Evolutionary conservation across 2,797 vertebrate species (phyloP), one percentile per base, ranked within the genome.

Genomic region (Syndactyla subalaris): DNA sequence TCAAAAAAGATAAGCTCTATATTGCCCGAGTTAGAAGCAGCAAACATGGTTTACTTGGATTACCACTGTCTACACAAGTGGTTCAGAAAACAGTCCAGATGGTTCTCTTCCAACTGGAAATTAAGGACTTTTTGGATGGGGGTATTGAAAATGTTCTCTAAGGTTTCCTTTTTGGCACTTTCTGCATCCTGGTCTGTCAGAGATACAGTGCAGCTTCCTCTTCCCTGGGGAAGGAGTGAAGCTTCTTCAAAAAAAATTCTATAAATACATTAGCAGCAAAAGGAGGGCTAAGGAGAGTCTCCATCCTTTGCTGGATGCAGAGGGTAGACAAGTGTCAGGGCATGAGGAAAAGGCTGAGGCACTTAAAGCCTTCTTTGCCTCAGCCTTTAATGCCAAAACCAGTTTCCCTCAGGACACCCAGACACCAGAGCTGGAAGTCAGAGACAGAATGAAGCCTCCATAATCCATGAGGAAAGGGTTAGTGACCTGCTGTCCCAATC

Each of bases 101-200:
- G 54, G 29, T 16, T 74, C 27, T n/a, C 5, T 76, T 82, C 65
- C 58, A 26, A 2, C 15, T 38, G 39, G 45, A 86, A 75, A 86
- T 27, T 34, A 65, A 46, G 49, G 46, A 14, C 9, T 83, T 59
- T 76, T 32, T 52, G 70, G 51, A 14, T 24, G n/a, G 29, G 7
- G 19, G 16, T 6, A 12, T 16, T 83, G 76, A 57, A 82, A 83
- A 85, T 30, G 14, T 43, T 89, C 22, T 29, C 45, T 49, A 36
- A 85, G 27, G 24, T 68, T 76, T 92, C 65, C 5, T 29, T 89
- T 88, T 85, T 91, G 89, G 82, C 93, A 92, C 82, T 68, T 94
- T 41, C 61, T 3, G 5, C 13, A 41, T 58, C 59, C 24, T 38
- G 27, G 26, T 43, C 34, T 43, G 58, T 63, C 51, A 75, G 29